Percentiles rank a stretch among this genome's conserved stretches.
These are phyloP conservation scores for Seriola dumerili DNA, from an alignment of 2,113 vertebrate genomes.

Conservation along the genomic window DNA sequence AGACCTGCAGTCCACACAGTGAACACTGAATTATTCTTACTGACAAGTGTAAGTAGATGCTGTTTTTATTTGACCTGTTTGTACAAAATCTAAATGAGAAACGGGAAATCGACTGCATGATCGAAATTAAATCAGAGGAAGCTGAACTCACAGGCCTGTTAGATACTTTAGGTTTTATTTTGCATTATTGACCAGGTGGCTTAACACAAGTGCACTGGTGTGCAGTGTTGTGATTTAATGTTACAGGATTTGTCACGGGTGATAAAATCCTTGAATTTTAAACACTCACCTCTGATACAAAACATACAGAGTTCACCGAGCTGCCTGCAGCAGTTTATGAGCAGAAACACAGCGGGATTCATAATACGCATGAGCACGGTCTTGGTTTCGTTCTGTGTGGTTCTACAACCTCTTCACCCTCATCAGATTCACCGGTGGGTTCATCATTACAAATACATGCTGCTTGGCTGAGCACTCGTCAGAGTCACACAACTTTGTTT, in stretches of 20 bases:
- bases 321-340: neutral
- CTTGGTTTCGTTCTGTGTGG: neutral
- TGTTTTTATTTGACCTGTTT: neutral
- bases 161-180: neutral
- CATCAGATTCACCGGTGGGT: neutral
- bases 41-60: neutral
- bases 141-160: neutral
- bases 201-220: too few species aligned
- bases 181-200: neutral
- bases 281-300: neutral
- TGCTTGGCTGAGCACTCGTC: neutral
- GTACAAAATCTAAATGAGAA: neutral
- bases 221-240: neutral
- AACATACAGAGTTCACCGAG: neutral
- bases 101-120: neutral
- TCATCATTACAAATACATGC: neutral
- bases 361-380: neutral
- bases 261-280: neutral
- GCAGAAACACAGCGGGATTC: neutral
- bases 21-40: neutral
- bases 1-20: conserved; percentile 61
- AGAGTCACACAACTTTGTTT: neutral
- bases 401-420: neutral
- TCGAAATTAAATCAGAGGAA: neutral
- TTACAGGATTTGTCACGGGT: neutral